These are phyloP conservation scores for Perizoma affinitatum DNA, from an alignment of 2,888 invertebrate species.

Conservation along the genomic window DNA sequence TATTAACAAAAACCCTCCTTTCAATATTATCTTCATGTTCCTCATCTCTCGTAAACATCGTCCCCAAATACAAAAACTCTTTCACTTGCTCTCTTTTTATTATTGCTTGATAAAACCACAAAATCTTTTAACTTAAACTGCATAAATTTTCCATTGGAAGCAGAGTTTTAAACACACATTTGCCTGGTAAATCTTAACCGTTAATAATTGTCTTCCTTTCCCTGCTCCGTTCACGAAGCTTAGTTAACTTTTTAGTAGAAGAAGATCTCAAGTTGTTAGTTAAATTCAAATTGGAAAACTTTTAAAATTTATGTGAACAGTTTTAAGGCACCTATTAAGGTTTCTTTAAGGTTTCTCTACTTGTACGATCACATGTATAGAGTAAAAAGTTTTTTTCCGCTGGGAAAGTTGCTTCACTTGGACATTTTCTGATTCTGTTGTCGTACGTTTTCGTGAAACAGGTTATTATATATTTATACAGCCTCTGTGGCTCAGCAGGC, in stretches of 20 bases:
- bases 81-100: too few relatives aligned
- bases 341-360: slow-evolving; percentile 65
- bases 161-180: slow-evolving; percentile 45
- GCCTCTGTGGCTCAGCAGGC: too few relatives aligned
- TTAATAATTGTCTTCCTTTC: slow-evolving; percentile 57
- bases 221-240: slow-evolving; percentile 50
- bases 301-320: slow-evolving; percentile 76
- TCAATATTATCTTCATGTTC: too few relatives aligned
- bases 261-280: slow-evolving; percentile 77
- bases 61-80: too few relatives aligned
- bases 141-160: slow-evolving; percentile 32
- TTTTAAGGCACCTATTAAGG: slow-evolving; percentile 74
- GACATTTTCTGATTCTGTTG: slow-evolving; percentile 5
- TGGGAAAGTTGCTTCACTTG: slow-evolving; percentile 6
- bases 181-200: slow-evolving; percentile 49
- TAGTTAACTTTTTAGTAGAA: slow-evolving; percentile 71
- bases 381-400: slow-evolving; percentile 12
- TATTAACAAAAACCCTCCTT: too few relatives aligned
- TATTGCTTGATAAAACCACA: slow-evolving; percentile 7
- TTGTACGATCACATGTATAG: slow-evolving; percentile 40
- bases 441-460: background rate
- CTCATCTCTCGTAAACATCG: too few relatives aligned
- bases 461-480: background rate
- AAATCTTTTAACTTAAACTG: slow-evolving; percentile 25
- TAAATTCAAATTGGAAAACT: slow-evolving; percentile 81